Evolutionary conservation across 2,888 invertebrate species (phyloP), one percentile per base, ranked within the genome.

Genomic region (Catocala fraxini): DNA sequence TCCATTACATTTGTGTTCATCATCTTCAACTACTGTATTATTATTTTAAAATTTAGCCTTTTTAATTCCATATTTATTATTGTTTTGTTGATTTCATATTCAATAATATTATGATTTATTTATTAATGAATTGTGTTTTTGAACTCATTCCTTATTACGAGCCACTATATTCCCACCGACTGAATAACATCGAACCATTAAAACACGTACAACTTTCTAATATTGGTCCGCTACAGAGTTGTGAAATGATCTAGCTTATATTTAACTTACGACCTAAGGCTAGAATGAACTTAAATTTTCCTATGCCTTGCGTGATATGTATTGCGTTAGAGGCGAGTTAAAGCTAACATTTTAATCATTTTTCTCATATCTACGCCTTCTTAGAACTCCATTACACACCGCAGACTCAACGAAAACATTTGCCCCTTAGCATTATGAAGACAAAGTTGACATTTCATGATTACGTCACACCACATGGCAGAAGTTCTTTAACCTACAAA

Each of bases 171-270:
- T 52, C 55, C 61, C 71, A 57, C 61, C 65, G 42, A 65, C 57
- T 69, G 59, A 63, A 65, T 75, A 65, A 70, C 71, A 70, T 77
- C 77, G 84, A 89, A 88, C 89, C 89, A 80, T 82, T 85, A 83
- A 83, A 85, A 90, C 89, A 90, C 84, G 93, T 89, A 92, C 93
- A 93, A 93, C 93, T 94, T 94, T 94, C 93, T 94, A 93, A 94
- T 93, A 93, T 94, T 94, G 94, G 94, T 94, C 94, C 94, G 86
- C 94, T 93, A 93, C 92, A 86, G 86, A 91, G 89, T 93, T 90
- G 90, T 90, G 92, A 92, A 92, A 88, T 90, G 91, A 89, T 82
- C 92, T 93, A 93, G 86, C 91, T 91, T 91, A 91, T 64, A 78
- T 87, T 87, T 85, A 81, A 85, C 79, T 80, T 80, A 80, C 65